These are phyloP conservation scores for Parnassius smintheus DNA, from an alignment of 2,888 invertebrate species.

Conservation along the genomic window DNA sequence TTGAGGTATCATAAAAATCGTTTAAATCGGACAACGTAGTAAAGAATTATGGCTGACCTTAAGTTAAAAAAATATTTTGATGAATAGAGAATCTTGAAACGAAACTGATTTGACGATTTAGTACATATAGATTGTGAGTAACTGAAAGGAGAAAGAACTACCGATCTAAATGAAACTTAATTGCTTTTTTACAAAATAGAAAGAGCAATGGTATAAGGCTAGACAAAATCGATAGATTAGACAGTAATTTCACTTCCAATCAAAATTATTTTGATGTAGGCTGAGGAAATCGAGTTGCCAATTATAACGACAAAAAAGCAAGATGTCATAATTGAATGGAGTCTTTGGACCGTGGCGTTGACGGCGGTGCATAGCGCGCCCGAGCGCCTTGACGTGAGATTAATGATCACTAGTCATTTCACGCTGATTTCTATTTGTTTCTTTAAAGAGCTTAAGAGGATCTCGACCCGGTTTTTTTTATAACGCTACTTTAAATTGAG, in stretches of 20 bases:
- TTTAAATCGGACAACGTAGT: no score
- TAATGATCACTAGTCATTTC: constrained; percentile 4
- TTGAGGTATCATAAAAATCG: no score
- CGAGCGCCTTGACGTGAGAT: constrained; percentile 5
- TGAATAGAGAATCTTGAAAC: no score
- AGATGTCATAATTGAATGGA: constrained; percentile 11
- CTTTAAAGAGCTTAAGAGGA: constrained; percentile 8
- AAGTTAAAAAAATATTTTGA: no score
- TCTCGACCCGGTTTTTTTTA: not conserved
- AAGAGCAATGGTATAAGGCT: constrained; percentile 18
- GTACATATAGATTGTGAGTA: constrained; percentile 4
- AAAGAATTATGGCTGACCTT: no score
- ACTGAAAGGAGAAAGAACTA: constrained; percentile 7
- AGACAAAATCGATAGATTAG: constrained; percentile 5
- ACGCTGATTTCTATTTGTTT: constrained; percentile 14
- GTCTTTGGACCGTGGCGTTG: not conserved
- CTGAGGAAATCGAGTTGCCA: constrained; percentile 2
- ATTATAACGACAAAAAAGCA: constrained; percentile 3
- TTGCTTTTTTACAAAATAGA: constrained; percentile 26
- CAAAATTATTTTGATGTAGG: not conserved
- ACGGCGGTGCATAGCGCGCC: constrained; percentile 4
- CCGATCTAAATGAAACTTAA: constrained; percentile 21
- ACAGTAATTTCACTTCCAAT: constrained; percentile 17
- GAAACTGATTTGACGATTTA: not conserved
- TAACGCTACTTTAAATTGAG: not conserved